Evolutionary conservation across 2,113 vertebrate species (phyloP), one percentile per base, ranked within the genome.

Genomic region (Hepsetus odoe): DNA sequence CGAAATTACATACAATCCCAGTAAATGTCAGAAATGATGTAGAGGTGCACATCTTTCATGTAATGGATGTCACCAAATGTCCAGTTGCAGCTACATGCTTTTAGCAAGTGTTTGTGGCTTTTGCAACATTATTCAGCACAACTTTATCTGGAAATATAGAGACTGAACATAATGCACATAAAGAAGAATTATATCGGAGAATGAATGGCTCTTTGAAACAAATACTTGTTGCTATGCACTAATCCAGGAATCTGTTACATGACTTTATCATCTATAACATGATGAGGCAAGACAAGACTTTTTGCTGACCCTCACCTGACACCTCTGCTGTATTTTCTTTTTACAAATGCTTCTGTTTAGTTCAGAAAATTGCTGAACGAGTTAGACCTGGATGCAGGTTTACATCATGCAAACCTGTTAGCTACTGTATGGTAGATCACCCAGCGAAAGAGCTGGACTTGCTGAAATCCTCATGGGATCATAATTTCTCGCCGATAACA

Each of bases 81-180:
- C 24, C 59, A 18, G 30, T n/a, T 32, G 16, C 18, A 9, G 30
- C 30, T 46, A 35, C 49, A 14, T 77, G 76, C 68, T 72, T 79
- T 79, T 62, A 78, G 46, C 66, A 35, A 46, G 61, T n/a, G 35
- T 55, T 62, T 79, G 70, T 30, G 51, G 22, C 44, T 40, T 42
- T 62, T 38, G 59, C 53, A 61, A 58, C 55, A 30, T 26, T 16
- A 20, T 62, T 16, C 16, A 33, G 9, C 30, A 33, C 16, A 32
- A 20, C 5, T 65, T 9, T 11, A 5, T n/a, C 8, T 33, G 59
- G 33, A n/a, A 33, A 33, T 33, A 13, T 8, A 38, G 9, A 38
- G 35, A 53, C 16, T 20, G 12, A 9, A 24, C 55, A 18, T 35
- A 18, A 8, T 38, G 33, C 61, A 65, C 20, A 64, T 64, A 3